phyloP scores from a whole-genome alignment of 2,888 invertebrate species.

The Athrips mouffetella region DNA sequence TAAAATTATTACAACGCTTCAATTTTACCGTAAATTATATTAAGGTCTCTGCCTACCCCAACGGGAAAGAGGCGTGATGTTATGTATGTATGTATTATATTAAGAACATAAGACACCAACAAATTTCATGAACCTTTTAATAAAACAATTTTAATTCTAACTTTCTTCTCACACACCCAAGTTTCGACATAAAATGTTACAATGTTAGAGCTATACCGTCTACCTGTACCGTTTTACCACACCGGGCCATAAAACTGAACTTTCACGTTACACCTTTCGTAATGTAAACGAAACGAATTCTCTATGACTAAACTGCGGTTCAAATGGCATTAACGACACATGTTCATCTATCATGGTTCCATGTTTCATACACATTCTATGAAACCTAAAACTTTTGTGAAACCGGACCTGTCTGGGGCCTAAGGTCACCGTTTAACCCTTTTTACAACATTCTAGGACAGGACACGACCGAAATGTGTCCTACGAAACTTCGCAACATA shows the following conservation, averaged over 20 bases:
- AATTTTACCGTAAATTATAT: too few relatives aligned
- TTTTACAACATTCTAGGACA: background rate
- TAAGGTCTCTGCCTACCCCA: too few relatives aligned
- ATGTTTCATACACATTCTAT: too few relatives aligned
- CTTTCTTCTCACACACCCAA: background rate
- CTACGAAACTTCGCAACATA: background rate
- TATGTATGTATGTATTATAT: too few relatives aligned
- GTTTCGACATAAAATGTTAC: conserved; percentile 3
- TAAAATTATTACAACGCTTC: background rate
- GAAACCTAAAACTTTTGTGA: too few relatives aligned
- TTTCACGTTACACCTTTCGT: background rate
- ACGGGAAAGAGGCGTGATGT: too few relatives aligned
- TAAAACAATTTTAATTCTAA: background rate
- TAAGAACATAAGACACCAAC: too few relatives aligned
- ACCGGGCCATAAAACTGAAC: conserved; percentile 6
- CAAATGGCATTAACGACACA: too few relatives aligned
- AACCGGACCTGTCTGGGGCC: background rate
- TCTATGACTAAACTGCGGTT: background rate
- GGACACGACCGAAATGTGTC: background rate
- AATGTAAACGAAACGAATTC: background rate
- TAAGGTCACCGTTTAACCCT: background rate
- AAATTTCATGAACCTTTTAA: too few relatives aligned
- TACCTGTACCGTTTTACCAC: conserved; percentile 1
- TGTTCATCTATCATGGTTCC: too few relatives aligned
- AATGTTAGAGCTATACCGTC: background rate